A percentile compares a stretch with the other conserved stretches of the same genome.
Conservation (phyloP, 2,113 vertebrate species). For the Piaya cayana region DNA sequence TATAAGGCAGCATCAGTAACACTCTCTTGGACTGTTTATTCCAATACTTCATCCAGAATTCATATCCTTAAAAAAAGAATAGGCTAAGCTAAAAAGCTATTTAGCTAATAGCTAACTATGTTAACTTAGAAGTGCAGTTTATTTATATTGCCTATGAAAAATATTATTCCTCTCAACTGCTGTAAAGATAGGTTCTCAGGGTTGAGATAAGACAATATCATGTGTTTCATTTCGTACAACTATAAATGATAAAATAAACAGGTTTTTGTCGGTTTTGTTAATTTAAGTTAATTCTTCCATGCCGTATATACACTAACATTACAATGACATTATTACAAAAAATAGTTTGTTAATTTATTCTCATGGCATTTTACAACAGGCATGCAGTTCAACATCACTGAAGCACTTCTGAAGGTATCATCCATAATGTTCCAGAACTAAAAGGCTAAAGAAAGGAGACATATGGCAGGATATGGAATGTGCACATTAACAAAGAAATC, state of each 20-base stretch:
- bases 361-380: neutral
- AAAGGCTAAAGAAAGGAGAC: neutral
- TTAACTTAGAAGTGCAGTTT: neutral
- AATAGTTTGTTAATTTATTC: neutral
- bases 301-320: neutral
- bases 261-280: neutral
- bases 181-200: neutral
- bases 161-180: neutral
- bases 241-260: neutral
- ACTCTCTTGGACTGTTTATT: neutral
- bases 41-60: neutral
- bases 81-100: neutral
- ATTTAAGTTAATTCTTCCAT: neutral
- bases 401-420: neutral
- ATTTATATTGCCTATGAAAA: constrained; percentile 4
- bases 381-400: neutral
- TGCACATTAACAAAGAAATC: neutral
- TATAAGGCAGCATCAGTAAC: neutral
- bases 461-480: neutral
- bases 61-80: neutral
- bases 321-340: neutral
- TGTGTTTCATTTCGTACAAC: neutral
- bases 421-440: neutral
- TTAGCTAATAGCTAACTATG: neutral
- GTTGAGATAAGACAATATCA: neutral